Base-by-base conservation (phyloP, 2,888 invertebrate genomes). In the Rhopalosiphum nymphaeae region DNA sequence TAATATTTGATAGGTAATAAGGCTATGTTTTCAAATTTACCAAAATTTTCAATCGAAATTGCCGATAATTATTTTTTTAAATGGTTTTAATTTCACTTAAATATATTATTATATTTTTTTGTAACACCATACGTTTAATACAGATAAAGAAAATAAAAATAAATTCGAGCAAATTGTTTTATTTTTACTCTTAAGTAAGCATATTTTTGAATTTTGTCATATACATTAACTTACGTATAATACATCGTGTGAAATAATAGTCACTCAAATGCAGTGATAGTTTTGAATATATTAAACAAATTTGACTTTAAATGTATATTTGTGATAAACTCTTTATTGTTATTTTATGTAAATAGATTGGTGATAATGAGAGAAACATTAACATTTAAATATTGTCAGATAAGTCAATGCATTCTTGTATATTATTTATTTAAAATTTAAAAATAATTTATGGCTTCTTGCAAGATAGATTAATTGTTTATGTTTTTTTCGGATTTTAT, bases 341-440 rank as follows among this genome's bases (percentile, higher is more conserved):
- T 88, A 88, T 57, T 89, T 56, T 29, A 57, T 89, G 16, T 2
- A 91, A 84, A 91, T 42, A 53, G 10, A 42, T 46, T 42, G 29
- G 16, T 25, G 26, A n/a, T 36, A 78, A 84, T 53, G 29, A 26
- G 36, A 42, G 29, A 53, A 91, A 53, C 13, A 16, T 21, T 36
- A 26, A 84, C 42, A 53, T 53, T 53, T 53, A 46, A 61, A 44
- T 90, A 49, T 44, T 53, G 88, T 56, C 53, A 88, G n/a, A 88
- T 29, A 89, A 53, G 53, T 91, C 42, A 56, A 84, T 49, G 84
- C 42, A 49, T 53, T 46, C 29, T 84, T 84, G 36, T 13, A 42
- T 29, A 42, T 56, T 53, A 91, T 53, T 61, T 88, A 89, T 89
- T 57, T 21, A 36, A 88, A 88, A 36, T 88, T 46, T 67, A 67